These are phyloP conservation scores for Trichogramma dendrolimi DNA, from an alignment of 2,888 invertebrate species.

Conservation along the genomic window DNA sequence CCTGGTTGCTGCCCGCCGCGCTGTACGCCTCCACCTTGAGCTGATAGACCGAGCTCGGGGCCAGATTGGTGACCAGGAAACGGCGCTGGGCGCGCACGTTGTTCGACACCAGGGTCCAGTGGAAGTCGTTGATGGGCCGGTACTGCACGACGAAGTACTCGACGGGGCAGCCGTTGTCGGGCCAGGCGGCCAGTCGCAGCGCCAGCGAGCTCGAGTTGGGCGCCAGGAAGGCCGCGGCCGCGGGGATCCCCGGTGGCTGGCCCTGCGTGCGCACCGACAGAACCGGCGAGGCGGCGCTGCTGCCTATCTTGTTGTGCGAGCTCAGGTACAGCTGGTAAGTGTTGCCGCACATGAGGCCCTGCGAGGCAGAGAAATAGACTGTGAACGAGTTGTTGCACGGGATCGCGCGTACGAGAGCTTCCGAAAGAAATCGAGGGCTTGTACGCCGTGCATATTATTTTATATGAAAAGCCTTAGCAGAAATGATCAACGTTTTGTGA, in stretches of 20 bases:
- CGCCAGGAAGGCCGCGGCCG: constrained; percentile 61
- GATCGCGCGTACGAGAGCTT: no score
- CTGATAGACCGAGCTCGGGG: constrained; percentile 66
- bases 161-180: constrained; percentile 70
- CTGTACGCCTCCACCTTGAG: constrained; percentile 70
- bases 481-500: no score
- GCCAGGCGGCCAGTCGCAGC: constrained; percentile 67
- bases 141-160: constrained; percentile 69
- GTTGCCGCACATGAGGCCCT: constrained; percentile 67
- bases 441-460: no score
- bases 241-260: constrained; percentile 66
- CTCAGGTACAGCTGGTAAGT: constrained; percentile 69
- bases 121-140: constrained; percentile 60
- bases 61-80: constrained; percentile 63
- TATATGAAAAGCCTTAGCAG: no score
- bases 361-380: not conserved
- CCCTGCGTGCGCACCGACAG: constrained; percentile 69
- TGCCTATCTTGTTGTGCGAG: constrained; percentile 69
- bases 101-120: constrained; percentile 70
- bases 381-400: no score
- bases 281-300: constrained; percentile 65
- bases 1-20: constrained; percentile 65
- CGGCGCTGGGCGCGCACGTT: constrained; percentile 66
- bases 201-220: constrained; percentile 68
- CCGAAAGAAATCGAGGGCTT: no score